Percentiles rank a stretch among this genome's conserved stretches.
These are phyloP conservation scores for Dryococelus australis DNA, from an alignment of 2,888 invertebrate species.

Conservation along the genomic window DNA sequence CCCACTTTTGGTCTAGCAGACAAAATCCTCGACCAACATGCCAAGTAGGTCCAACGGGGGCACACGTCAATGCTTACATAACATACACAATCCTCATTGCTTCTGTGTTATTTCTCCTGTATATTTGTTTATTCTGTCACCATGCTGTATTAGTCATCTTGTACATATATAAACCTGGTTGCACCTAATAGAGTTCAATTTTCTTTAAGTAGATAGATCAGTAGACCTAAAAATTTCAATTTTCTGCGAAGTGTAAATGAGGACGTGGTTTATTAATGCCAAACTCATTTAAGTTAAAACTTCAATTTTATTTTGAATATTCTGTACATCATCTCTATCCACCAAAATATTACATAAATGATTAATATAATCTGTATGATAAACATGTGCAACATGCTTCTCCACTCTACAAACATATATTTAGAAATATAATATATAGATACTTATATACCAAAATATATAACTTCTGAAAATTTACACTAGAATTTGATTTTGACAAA, in stretches of 20 bases:
- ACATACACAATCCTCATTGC: no score
- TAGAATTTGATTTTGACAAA: not conserved
- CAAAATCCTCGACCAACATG: no score
- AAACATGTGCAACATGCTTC: conserved; percentile 63
- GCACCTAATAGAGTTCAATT: no score
- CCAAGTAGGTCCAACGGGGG: no score
- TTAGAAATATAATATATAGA: conserved; percentile 34
- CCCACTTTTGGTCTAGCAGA: no score
- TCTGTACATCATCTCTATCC: conserved; percentile 42
- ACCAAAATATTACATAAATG: conserved; percentile 60
- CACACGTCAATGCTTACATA: no score
- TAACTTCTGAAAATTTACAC: conserved; percentile 16
- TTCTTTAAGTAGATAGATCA: no score
- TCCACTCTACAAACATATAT: conserved; percentile 38
- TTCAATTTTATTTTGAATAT: conserved; percentile 5
- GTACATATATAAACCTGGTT: no score
- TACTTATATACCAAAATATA: conserved; percentile 16
- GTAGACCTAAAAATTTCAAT: not conserved
- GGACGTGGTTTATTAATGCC: not conserved
- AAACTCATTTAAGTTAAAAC: not conserved
- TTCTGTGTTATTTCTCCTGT: no score
- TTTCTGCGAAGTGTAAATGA: not conserved
- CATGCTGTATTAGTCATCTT: no score
- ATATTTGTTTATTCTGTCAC: no score
- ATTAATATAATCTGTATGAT: conserved; percentile 64